A percentile compares a stretch with the other conserved stretches of the same genome.
Evolutionary conservation across 2,113 vertebrate species (phyloP).

Genomic region (Pampusana beccarii): DNA sequence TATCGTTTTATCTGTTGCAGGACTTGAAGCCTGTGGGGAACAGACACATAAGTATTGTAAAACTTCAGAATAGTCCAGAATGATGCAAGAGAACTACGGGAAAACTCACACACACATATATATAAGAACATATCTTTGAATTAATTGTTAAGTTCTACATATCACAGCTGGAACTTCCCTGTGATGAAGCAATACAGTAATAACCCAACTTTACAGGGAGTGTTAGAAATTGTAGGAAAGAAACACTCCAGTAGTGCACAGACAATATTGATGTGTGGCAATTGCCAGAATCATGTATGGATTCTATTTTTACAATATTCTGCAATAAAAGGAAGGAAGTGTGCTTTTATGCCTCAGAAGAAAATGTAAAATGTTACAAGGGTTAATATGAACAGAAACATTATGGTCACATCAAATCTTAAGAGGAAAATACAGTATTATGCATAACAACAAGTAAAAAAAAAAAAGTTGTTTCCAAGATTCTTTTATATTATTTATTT

Average conservation of each 20-base stretch:
- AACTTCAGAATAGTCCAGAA: background rate
- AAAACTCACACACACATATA: background rate
- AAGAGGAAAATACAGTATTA: background rate
- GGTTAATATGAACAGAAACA: background rate
- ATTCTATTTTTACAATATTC: background rate
- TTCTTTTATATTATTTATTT: background rate
- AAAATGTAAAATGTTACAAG: background rate
- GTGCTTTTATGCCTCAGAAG: background rate
- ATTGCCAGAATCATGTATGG: background rate
- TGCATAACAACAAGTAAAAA: background rate
- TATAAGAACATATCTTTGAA: background rate
- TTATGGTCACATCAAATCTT: background rate
- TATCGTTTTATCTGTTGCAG: background rate
- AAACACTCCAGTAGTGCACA: background rate
- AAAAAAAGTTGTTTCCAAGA: background rate
- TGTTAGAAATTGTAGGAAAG: background rate
- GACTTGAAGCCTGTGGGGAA: background rate
- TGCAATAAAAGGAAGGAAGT: background rate
- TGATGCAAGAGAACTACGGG: background rate
- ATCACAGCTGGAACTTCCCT: background rate
- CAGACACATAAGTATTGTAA: background rate
- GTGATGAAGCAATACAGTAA: background rate
- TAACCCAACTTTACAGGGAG: background rate
- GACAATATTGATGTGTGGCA: background rate
- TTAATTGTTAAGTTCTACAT: background rate